Percentiles rank a stretch among this genome's conserved stretches.
phyloP scores from a whole-genome alignment of 2,113 vertebrate genomes.

The Mellivora capensis region DNA sequence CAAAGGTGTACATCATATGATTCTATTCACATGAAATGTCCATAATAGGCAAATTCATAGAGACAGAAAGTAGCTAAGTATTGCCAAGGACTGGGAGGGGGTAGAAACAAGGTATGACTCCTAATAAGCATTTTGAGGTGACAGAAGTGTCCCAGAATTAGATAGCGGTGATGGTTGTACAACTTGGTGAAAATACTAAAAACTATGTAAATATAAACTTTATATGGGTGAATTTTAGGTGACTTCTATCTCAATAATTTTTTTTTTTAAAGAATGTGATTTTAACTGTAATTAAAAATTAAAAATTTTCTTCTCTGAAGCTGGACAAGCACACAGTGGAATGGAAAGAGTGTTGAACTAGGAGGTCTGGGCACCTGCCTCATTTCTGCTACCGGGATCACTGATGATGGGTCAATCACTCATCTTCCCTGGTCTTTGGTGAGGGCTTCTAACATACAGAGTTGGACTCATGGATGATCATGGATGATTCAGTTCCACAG shows the following conservation, averaged over 20 bases:
- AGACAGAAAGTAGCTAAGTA: not conserved
- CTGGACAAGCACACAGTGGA: not conserved
- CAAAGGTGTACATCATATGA: not conserved
- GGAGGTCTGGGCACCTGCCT: not conserved
- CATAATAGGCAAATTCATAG: not conserved
- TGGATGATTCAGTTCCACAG: not conserved
- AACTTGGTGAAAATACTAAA: not conserved
- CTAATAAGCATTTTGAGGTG: not conserved
- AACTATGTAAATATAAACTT: not conserved
- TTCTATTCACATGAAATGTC: not conserved
- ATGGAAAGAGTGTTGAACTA: not conserved
- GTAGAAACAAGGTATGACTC: not conserved
- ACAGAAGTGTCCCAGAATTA: not conserved
- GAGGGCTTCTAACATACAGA: not conserved
- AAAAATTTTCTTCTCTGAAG: not conserved
- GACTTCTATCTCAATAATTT: not conserved
- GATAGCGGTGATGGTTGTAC: not conserved
- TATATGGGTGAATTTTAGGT: not conserved
- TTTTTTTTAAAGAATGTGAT: not conserved
- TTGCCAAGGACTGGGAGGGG: not conserved
- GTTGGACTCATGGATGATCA: not conserved
- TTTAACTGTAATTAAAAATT: not conserved
- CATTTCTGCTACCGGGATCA: not conserved
- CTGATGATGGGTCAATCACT: not conserved
- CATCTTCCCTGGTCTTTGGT: not conserved